Evolutionary conservation across 1,140 invertebrate species (phyloP), one percentile per base, ranked within the genome.

Genomic region (Drosophila arizonae): DNA sequence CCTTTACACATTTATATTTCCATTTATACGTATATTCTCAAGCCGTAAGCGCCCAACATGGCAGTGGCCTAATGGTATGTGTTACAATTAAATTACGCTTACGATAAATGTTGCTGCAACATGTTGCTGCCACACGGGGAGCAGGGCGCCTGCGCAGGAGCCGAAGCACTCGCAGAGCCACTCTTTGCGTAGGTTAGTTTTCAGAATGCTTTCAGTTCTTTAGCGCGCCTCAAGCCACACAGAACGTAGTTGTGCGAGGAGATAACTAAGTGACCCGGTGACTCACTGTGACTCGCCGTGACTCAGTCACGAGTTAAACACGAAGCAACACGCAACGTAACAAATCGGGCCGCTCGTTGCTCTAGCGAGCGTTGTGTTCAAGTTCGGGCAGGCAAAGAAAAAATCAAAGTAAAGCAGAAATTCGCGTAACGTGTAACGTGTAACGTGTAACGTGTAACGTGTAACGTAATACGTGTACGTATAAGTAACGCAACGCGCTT

Each of bases 31-130:
- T 30, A 13, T 9, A 11, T 50, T 11, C 11, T 26, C 10, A 6
- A 8, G 6, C 17, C 43, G 8, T 46, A 17, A 46, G 9, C 15
- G 6, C 24, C 24, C 39, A 11, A 56, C 21, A 48, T 24, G 8
- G 15, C 15, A 21, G 11, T 4, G 13, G 2, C 9, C 50, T 9
- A 17, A 33, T 9, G 46, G 10, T 61, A 55, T 64, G 11, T 63
- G 36, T 48, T 68, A 70, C 84, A 72, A 88, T 82, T 86, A 74
- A 82, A 86, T 82, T 87, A 79, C 50, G 60, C 43, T 71, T 87
- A 67, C 79, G 82, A 86, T 87, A 73, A 82, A 87, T 86, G 82
- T 88, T 86, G 76, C 84, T 0, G 81, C 82, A 86, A 86, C 81
- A 86, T 86, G 81, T 87, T 87, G 82, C 68, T 21, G 52, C 21